phyloP scores from a whole-genome alignment of 2,113 vertebrate genomes.

The Xiphophorus couchianus region DNA sequence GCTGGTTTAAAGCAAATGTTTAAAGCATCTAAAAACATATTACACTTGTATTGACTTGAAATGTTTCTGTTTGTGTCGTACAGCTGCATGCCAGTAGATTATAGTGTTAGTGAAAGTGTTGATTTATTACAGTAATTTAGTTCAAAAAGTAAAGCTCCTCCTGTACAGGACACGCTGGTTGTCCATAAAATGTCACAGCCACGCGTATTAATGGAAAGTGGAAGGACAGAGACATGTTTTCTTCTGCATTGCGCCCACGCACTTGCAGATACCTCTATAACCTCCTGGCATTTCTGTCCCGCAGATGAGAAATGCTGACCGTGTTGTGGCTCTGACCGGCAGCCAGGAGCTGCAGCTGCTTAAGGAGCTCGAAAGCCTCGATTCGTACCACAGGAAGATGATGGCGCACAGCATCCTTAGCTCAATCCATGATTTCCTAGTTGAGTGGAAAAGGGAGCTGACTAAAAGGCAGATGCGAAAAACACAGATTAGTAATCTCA shows the following conservation, averaged over 20 bases:
- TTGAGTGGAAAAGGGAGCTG: slow-evolving; percentile 64
- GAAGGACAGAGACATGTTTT: background rate
- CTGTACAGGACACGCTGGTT: background rate
- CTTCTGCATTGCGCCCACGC: background rate
- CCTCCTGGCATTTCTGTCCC: slow-evolving; percentile 2
- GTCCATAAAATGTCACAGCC: background rate
- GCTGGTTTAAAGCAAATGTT: no score
- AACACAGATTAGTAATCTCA: background rate
- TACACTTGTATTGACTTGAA: no score
- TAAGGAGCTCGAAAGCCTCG: slow-evolving; percentile 35
- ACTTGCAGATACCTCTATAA: no score
- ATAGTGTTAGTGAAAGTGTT: no score
- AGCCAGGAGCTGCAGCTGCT: slow-evolving; percentile 53
- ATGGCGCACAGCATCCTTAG: slow-evolving; percentile 78
- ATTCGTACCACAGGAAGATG: slow-evolving; percentile 75
- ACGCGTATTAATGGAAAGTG: background rate
- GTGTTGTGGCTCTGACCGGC: slow-evolving; percentile 45
- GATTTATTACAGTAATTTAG: background rate
- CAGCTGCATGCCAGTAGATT: no score
- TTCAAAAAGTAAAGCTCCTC: background rate
- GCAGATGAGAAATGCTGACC: slow-evolving; percentile 72
- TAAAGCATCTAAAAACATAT: no score
- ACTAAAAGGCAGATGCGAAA: background rate
- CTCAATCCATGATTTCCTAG: slow-evolving; percentile 79
- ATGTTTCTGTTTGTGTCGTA: no score